These are phyloP conservation scores for Drosophila fuyamai DNA, from an alignment of 1,140 invertebrate species.

Conservation along the genomic window DNA sequence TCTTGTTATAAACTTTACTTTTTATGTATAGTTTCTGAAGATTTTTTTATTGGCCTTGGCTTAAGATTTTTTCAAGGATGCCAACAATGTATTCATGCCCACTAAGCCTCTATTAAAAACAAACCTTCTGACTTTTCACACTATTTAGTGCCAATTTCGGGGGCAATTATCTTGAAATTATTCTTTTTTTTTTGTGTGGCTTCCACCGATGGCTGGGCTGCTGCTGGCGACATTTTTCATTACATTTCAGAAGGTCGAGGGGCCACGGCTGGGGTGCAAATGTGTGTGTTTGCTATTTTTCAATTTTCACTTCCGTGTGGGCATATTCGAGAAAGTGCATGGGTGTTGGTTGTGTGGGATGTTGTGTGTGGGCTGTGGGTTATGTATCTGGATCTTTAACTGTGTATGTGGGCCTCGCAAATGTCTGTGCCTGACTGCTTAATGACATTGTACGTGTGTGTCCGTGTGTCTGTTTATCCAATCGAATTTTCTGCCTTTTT, in stretches of 20 bases:
- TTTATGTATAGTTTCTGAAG: too few relatives aligned
- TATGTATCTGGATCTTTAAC: background rate
- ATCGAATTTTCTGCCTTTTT: conserved; percentile 83
- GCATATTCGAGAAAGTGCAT: conserved; percentile 5
- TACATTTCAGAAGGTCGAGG: conserved; percentile 56
- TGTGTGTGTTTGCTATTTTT: conserved; percentile 83
- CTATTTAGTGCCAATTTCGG: background rate
- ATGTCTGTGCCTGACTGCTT: conserved; percentile 61
- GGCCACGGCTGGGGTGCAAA: conserved; percentile 50
- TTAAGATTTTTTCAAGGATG: too few relatives aligned
- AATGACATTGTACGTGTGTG: conserved; percentile 70
- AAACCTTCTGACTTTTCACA: too few relatives aligned
- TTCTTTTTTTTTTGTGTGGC: background rate
- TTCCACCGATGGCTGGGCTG: conserved; percentile 17
- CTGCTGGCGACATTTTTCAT: conserved; percentile 77
- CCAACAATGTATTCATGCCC: too few relatives aligned
- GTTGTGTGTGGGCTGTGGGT: conserved; percentile 24
- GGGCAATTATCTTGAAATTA: background rate
- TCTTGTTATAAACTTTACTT: too few relatives aligned
- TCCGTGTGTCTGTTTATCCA: conserved; percentile 75
- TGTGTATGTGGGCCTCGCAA: conserved; percentile 23
- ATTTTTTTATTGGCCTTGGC: too few relatives aligned
- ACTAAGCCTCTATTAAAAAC: background rate
- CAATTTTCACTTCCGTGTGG: conserved; percentile 79
- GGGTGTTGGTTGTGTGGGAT: background rate